Conservation (phyloP, 2,888 invertebrate genomes). For the Zhengitettix transpicula region DNA sequence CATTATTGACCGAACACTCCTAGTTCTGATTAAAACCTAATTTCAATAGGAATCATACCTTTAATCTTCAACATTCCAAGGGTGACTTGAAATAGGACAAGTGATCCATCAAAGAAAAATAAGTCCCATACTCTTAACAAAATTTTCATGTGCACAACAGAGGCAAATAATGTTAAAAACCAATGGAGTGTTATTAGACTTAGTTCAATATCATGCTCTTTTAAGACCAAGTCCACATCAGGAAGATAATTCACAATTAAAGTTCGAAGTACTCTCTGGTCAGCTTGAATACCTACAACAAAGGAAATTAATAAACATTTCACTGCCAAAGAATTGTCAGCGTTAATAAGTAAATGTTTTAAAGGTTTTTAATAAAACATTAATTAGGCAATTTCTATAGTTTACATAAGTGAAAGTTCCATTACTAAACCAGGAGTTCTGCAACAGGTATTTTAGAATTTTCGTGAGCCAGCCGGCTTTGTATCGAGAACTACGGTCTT, state of each 20-base stretch:
- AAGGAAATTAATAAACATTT: conserved; percentile 1
- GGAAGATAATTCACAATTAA: conserved; percentile 80
- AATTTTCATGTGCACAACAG: conserved; percentile 91
- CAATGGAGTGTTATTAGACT: conserved; percentile 93
- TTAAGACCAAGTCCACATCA: conserved; percentile 74
- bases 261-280: conserved; percentile 87
- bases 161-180: conserved; percentile 93
- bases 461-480: no score
- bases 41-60: conserved; percentile 21
- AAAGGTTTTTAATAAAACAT: no score
- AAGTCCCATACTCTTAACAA: conserved; percentile 90
- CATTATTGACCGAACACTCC: no score
- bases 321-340: no score
- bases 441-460: no score
- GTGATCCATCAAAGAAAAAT: conserved; percentile 90
- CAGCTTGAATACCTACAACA: conserved; percentile 68
- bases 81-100: conserved; percentile 84
- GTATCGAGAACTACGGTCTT: no score
- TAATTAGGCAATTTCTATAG: no score
- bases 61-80: conserved; percentile 83
- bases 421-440: no score
- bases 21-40: no score
- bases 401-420: no score
- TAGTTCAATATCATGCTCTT: conserved; percentile 86
- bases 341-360: no score